These are phyloP conservation scores for Tor tambroides DNA, from an alignment of 2,113 vertebrate genomes.

Conservation along the genomic window DNA sequence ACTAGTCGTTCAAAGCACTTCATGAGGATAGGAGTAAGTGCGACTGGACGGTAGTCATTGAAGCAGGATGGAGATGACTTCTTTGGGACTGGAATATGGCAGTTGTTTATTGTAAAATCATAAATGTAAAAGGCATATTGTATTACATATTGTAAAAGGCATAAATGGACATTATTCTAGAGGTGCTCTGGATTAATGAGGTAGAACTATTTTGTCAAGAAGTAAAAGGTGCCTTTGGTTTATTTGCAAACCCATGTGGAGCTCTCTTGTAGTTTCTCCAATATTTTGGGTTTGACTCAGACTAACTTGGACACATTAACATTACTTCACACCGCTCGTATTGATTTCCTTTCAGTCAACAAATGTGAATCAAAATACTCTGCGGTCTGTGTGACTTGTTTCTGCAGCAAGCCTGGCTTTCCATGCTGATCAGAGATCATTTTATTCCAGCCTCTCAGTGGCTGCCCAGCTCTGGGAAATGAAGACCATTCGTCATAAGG, in stretches of 20 bases:
- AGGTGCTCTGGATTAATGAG: background rate
- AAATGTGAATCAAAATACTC: background rate
- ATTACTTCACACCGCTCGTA: background rate
- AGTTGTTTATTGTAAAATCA: background rate
- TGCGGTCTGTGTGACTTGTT: background rate
- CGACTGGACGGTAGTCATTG: too few species aligned
- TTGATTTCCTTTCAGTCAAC: slow-evolving; percentile 1
- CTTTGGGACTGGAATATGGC: background rate
- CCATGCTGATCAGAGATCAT: background rate
- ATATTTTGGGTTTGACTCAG: slow-evolving; percentile 2
- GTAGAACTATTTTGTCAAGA: background rate
- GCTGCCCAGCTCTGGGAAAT: background rate
- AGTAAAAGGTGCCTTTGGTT: background rate
- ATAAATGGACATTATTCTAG: background rate
- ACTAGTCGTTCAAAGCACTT: too few species aligned
- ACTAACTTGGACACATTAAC: slow-evolving; percentile 16
- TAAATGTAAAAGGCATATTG: too few species aligned
- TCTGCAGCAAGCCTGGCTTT: slow-evolving; percentile 14
- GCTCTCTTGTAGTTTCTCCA: background rate
- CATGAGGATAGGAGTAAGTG: too few species aligned
- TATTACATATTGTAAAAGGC: too few species aligned
- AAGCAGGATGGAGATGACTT: too few species aligned
- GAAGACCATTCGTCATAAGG: slow-evolving; percentile 20
- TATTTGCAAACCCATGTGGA: background rate
- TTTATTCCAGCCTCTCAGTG: slow-evolving; percentile 8